Evolutionary conservation across 2,113 vertebrate species (phyloP).

Genomic region (Grus americana): DNA sequence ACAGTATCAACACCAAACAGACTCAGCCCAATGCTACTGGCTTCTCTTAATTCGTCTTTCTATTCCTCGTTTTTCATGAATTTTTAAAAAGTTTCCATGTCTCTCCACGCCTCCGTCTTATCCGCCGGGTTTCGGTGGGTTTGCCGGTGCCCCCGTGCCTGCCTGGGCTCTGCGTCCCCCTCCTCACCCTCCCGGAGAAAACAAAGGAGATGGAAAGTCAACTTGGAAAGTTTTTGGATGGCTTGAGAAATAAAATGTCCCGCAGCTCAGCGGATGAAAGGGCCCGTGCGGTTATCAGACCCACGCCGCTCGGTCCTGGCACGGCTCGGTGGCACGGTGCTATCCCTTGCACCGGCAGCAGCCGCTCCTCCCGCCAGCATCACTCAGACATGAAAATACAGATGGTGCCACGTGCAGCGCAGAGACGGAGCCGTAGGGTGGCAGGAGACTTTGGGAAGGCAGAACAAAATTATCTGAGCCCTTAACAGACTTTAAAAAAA

Average conservation of each 20-base stretch:
- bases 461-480: background rate
- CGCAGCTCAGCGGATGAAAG: background rate
- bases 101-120: background rate
- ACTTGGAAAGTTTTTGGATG: background rate
- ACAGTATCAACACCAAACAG: constrained; percentile 73
- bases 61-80: constrained; percentile 16
- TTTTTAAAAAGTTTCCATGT: constrained; percentile 33
- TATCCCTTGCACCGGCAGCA: background rate
- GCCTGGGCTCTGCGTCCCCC: background rate
- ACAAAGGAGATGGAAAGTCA: background rate
- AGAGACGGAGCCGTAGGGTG: background rate
- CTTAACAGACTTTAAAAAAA: background rate
- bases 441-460: background rate
- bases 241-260: background rate
- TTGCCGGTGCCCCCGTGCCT: background rate
- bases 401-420: background rate
- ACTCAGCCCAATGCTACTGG: constrained; percentile 8
- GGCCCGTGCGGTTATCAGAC: accelerated
- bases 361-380: background rate
- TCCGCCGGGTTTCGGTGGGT: background rate
- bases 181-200: background rate
- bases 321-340: background rate
- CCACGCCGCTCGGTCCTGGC: background rate
- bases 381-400: accelerated
- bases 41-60: constrained; percentile 50